Percentiles rank a stretch among this genome's conserved stretches.
Conservation (phyloP, 2,113 vertebrate genomes). For the Austrofundulus limnaeus region DNA sequence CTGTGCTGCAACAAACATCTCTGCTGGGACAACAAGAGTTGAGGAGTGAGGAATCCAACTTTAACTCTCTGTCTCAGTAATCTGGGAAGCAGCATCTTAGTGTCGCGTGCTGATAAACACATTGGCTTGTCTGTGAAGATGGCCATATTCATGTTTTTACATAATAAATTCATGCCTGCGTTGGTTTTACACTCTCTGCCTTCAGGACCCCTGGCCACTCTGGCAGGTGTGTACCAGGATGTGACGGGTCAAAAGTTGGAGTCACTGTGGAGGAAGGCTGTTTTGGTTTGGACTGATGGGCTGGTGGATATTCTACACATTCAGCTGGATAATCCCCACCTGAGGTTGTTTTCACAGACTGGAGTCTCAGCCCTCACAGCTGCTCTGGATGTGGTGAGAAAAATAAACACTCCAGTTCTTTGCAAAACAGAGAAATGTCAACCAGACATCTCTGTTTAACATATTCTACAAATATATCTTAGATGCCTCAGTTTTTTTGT, state of each 20-base stretch:
- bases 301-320: constrained; percentile 73
- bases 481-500: no score
- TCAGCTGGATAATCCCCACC: constrained; percentile 73
- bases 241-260: constrained; percentile 80
- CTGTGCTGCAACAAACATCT: constrained; percentile 70
- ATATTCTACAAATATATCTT: no score
- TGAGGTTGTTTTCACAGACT: constrained; percentile 68
- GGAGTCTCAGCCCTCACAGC: constrained; percentile 54
- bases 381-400: constrained; percentile 79
- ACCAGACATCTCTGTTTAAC: not conserved
- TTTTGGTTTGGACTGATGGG: constrained; percentile 60
- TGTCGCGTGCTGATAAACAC: not conserved
- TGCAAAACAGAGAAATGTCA: not conserved
- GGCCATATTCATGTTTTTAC: not conserved
- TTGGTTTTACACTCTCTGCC: not conserved
- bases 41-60: constrained; percentile 77
- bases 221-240: constrained; percentile 86
- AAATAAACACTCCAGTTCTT: not conserved
- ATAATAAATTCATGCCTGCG: not conserved
- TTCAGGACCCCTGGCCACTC: constrained; percentile 82
- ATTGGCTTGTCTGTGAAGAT: not conserved
- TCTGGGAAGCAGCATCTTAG: not conserved
- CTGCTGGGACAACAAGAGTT: constrained; percentile 82
- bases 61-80: no score
- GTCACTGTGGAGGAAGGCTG: constrained; percentile 76